A percentile compares a stretch with the other conserved stretches of the same genome.
These are phyloP conservation scores for Mesorhabditis sp. DNA, from an alignment of 2,888 invertebrate genomes.

Conservation along the genomic window DNA sequence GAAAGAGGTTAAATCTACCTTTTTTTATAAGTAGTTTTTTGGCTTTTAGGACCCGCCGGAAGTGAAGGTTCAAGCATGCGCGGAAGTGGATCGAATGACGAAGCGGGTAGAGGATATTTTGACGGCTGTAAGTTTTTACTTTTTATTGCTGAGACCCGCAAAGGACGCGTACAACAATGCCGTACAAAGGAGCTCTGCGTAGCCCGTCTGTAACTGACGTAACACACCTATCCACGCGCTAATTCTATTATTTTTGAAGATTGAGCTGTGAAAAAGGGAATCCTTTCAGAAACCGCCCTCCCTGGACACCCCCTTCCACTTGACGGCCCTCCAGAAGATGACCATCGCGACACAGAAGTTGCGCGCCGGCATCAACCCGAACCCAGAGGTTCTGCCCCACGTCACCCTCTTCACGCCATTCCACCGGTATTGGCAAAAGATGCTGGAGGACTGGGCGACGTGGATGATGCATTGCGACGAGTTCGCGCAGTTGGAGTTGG, in stretches of 20 bases:
- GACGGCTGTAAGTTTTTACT: neutral
- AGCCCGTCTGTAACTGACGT: too few relatives aligned
- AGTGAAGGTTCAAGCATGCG: neutral
- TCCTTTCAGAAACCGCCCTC: neutral
- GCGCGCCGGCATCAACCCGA: neutral
- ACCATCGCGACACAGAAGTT: neutral
- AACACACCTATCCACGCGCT: too few relatives aligned
- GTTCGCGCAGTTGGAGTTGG: neutral
- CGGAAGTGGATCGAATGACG: neutral
- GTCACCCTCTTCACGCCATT: too few relatives aligned
- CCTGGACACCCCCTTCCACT: neutral
- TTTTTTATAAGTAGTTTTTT: neutral
- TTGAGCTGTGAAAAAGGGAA: too few relatives aligned
- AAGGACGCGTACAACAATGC: too few relatives aligned
- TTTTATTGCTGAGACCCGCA: too few relatives aligned
- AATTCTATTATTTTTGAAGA: too few relatives aligned
- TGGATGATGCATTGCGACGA: neutral
- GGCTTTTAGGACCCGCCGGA: neutral
- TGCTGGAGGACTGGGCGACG: neutral
- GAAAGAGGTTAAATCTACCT: neutral
- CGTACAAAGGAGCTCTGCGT: too few relatives aligned
- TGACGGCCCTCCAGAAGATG: constrained; percentile 6
- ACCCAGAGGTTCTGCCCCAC: neutral
- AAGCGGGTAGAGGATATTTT: neutral
- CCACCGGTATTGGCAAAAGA: neutral